Conservation (phyloP, 2,797 vertebrate genomes). For the Danio jaintianensis region DNA sequence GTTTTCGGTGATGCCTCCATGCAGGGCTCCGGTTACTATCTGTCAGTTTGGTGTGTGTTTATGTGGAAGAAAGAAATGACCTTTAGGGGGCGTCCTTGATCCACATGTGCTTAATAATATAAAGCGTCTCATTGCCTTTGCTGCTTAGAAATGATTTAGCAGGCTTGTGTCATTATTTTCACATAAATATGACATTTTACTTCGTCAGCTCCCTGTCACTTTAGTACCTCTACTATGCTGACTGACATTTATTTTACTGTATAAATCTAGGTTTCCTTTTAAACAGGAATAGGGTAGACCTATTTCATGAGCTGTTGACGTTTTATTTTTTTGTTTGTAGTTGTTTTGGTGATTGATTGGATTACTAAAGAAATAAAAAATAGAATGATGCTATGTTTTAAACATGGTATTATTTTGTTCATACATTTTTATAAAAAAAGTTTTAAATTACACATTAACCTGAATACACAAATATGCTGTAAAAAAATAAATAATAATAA, state of each 20-base stretch:
- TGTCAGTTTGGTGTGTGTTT: neutral
- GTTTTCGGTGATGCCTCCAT: conserved; percentile 34
- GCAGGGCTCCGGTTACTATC: neutral
- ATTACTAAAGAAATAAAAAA: neutral
- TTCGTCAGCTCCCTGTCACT: conserved; percentile 42
- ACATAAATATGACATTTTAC: conserved; percentile 56
- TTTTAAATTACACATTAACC: too few species aligned
- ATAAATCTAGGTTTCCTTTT: conserved; percentile 12
- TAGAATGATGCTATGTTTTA: too few species aligned
- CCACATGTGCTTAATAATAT: conserved; percentile 47
- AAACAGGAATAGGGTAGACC: neutral
- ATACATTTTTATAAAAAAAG: too few species aligned
- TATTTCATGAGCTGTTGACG: neutral
- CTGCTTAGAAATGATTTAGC: conserved; percentile 61
- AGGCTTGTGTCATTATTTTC: conserved; percentile 61
- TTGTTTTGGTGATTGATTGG: neutral
- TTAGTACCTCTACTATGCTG: conserved; percentile 35
- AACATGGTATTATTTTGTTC: too few species aligned
- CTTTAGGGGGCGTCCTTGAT: conserved; percentile 68
- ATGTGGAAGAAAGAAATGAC: conserved; percentile 16
- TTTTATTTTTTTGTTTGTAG: conserved; percentile 11
- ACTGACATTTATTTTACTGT: conserved; percentile 27
- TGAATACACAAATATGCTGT: too few species aligned
- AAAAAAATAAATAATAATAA: too few species aligned
- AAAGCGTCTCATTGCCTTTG: conserved; percentile 37